These are phyloP conservation scores for Saccostrea echinata DNA, from an alignment of 1,140 invertebrate species.

Conservation along the genomic window DNA sequence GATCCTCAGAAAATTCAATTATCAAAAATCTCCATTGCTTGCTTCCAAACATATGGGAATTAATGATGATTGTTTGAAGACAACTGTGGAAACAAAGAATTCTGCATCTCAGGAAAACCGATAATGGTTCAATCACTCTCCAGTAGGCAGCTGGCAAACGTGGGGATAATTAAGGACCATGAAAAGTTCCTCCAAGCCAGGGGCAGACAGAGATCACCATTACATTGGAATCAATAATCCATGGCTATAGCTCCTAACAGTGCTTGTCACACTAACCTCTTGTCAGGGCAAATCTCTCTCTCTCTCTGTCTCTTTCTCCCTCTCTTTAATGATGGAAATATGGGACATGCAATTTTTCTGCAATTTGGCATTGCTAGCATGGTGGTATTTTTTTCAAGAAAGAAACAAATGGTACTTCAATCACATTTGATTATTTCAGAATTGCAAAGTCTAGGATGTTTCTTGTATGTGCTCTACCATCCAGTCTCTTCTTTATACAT, in stretches of 20 bases:
- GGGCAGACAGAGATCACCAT: constrained; percentile 14
- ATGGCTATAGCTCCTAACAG: background rate
- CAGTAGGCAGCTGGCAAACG: constrained; percentile 19
- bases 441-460: too few relatives aligned
- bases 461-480: too few relatives aligned
- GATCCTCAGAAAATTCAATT: constrained; percentile 10
- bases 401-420: too few relatives aligned
- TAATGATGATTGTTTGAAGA: constrained; percentile 28
- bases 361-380: too few relatives aligned
- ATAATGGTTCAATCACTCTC: constrained; percentile 29
- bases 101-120: constrained; percentile 1
- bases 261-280: constrained; percentile 33
- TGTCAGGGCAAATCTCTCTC: constrained; percentile 18
- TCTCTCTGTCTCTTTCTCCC: background rate
- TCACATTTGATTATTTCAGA: too few relatives aligned
- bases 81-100: constrained; percentile 16
- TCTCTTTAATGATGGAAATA: background rate
- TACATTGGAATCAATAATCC: constrained; percentile 11
- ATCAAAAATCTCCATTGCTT: background rate
- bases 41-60: constrained; percentile 24
- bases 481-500: background rate
- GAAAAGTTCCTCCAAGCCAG: background rate
- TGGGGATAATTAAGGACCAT: constrained; percentile 15
- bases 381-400: too few relatives aligned
- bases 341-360: background rate